Base-by-base conservation (phyloP, 2,113 vertebrate species). In the Desmodus rotundus region DNA sequence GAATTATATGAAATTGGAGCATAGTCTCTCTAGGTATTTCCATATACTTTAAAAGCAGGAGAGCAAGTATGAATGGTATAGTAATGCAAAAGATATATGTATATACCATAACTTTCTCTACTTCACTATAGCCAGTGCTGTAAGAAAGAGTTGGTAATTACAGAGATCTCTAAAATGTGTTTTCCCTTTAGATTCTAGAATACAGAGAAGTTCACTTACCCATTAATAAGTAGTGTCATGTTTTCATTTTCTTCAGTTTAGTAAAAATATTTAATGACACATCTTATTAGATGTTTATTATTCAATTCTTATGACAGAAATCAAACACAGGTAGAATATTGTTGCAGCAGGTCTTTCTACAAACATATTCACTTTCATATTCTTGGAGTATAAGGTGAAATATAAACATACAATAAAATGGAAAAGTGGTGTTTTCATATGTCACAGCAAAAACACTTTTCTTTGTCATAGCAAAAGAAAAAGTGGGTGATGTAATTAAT, bases 231-330 rank as follows among this genome's bases (percentile, higher is more conserved):
- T 58, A 43, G 3, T 82, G 58, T 92, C 8, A 41, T 72, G 76
- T 72, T 85, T 96, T 90, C 38, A 85, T 76, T 96, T 88, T 76
- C 28, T 84, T 87, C 28, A 36, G 1, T 70, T 7, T 81, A 87
- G 38, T 70, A 85, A 88, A 96, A 94, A 54, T 90, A 31, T 56
- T 96, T 95, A 83, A 84, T 92, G 63, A n/a, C 41, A 70, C 20
- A 36, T 84, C 4, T 67, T 72, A 67, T 73, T 93, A 72, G 28
- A 77, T 6, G 15, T 92, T 91, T 68, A 7, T 93, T 56, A 87
- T 88, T 31, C 7, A 90, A 95, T 50, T 96, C 52, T 92, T 26
- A 47, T 74, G 38, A 47, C 36, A 92, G 28, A 91, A 95, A 90
- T 78, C 38, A 87, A 87, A 87, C 2, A 82, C 33, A 92, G 31